Base-by-base conservation (phyloP, 53 echinoderm and acorn worm species). In the Apostichopus leukothele region DNA sequence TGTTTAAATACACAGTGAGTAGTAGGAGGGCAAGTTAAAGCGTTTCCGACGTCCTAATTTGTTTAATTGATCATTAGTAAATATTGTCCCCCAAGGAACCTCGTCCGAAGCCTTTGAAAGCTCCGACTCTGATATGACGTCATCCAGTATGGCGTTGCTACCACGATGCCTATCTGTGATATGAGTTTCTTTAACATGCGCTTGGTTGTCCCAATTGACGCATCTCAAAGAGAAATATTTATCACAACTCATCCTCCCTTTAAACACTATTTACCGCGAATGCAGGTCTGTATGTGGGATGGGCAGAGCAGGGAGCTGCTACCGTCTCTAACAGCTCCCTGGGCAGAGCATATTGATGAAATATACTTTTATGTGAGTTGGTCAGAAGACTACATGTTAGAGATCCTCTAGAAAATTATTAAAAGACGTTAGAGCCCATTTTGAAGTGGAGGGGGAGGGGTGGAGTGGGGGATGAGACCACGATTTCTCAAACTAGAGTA, bases 31-130 rank as follows among this genome's bases (percentile, higher is more conserved):
- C 9, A 19, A 19, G 16, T 79, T 10, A 51, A 19, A 5, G 51
- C 79, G 7, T 53, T 51, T 79, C 19, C 79, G 79, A 79, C 79
- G 10, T 53, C 79, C 79, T 79, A 79, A 79, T 79, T 79, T 79
- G 79, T 53, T 79, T 77, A 77, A 77, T 77, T 77, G 77, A 77
- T 77, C 77, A 77, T 77, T 77, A 77, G 77, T 77, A 39, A 77
- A 77, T 16, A 77, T 77, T 11, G 77, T 19, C 77, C 50, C 6
- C 50, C 63, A 63, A 63, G 63, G 63, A 63, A 16, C 8, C 11
- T 63, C 63, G 3, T 11, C 63, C 63, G 63, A 63, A 63, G 27
- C 16, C 13, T 50, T 11, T 51, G 50, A n/a, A 77, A 77, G 51
- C 22, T 77, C 51, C 9, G 63, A 77, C 20, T 1, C 39, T 39